These are phyloP conservation scores for Urophycis tenuis DNA, from an alignment of 2,797 vertebrate species.

Conservation along the genomic window DNA sequence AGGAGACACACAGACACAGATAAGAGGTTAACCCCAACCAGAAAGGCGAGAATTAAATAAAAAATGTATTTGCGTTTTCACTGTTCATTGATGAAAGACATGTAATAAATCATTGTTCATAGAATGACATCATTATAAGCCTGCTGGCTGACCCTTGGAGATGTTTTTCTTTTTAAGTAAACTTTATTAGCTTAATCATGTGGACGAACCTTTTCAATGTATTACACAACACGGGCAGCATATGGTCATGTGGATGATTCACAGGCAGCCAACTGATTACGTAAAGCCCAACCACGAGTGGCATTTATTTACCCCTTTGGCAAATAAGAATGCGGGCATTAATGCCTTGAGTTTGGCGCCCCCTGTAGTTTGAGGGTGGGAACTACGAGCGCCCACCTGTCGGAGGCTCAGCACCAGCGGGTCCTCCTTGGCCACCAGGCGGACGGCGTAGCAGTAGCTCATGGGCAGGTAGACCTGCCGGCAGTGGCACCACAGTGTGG, in stretches of 20 bases:
- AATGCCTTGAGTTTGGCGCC: slow-evolving; percentile 13
- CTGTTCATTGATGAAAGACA: too few species aligned
- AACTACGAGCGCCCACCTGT: slow-evolving; percentile 69
- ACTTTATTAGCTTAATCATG: not conserved
- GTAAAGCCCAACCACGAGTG: too few species aligned
- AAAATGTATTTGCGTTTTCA: too few species aligned
- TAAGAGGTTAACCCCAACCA: not conserved
- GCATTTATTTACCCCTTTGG: too few species aligned
- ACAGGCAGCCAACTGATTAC: not conserved
- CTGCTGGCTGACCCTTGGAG: too few species aligned
- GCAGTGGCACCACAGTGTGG: slow-evolving; percentile 94
- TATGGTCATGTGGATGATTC: not conserved
- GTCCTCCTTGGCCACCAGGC: slow-evolving; percentile 78
- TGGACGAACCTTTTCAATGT: not conserved
- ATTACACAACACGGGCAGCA: not conserved
- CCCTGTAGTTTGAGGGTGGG: slow-evolving; percentile 25
- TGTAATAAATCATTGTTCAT: too few species aligned
- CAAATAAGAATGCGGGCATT: not conserved
- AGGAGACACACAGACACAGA: not conserved
- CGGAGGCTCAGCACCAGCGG: slow-evolving; percentile 80
- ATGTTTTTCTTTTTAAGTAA: not conserved
- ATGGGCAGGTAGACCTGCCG: slow-evolving; percentile 96
- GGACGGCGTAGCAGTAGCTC: slow-evolving; percentile 89
- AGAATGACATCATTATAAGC: too few species aligned
- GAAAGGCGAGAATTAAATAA: too few species aligned